These are phyloP conservation scores for Oreochromis grahami DNA, from an alignment of 2,797 vertebrate genomes.

Conservation along the genomic window DNA sequence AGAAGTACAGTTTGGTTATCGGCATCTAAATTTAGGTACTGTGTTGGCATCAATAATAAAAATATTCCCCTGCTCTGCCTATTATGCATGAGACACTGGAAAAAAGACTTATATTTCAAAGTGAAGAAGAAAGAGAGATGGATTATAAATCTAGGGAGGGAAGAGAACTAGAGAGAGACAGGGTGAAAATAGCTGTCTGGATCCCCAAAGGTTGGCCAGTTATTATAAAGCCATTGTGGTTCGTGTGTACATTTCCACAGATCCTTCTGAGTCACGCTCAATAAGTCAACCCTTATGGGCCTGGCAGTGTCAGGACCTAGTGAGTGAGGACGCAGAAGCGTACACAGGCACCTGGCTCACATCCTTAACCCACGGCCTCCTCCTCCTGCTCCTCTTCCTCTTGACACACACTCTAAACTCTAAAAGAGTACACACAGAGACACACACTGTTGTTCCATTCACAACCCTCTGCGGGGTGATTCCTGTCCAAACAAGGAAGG, in stretches of 20 bases:
- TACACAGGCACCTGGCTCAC: constrained; percentile 57
- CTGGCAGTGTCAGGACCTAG: constrained; percentile 45
- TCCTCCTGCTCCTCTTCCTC: constrained; percentile 29
- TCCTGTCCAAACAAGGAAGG: constrained; percentile 65
- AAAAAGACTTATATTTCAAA: constrained; percentile 14
- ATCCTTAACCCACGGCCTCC: constrained; percentile 54
- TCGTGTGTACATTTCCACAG: constrained; percentile 61
- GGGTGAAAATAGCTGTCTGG: constrained; percentile 72
- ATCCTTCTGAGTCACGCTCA: constrained; percentile 68
- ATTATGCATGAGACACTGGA: constrained; percentile 11
- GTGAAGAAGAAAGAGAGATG: constrained; percentile 26
- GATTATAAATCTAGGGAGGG: constrained; percentile 48
- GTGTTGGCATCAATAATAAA: background rate
- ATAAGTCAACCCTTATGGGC: constrained; percentile 68
- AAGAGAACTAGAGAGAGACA: constrained; percentile 56
- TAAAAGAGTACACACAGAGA: constrained; percentile 34
- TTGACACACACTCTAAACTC: constrained; percentile 26
- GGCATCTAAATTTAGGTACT: background rate
- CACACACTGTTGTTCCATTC: constrained; percentile 59
- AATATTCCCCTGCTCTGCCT: background rate
- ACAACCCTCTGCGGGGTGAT: constrained; percentile 53
- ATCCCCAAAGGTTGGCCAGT: constrained; percentile 64
- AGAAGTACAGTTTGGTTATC: background rate
- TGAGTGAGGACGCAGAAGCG: constrained; percentile 39
- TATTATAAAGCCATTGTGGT: constrained; percentile 77